Evolutionary conservation across 2,113 vertebrate genomes (phyloP).

Genomic region (Raja brachyura): DNA sequence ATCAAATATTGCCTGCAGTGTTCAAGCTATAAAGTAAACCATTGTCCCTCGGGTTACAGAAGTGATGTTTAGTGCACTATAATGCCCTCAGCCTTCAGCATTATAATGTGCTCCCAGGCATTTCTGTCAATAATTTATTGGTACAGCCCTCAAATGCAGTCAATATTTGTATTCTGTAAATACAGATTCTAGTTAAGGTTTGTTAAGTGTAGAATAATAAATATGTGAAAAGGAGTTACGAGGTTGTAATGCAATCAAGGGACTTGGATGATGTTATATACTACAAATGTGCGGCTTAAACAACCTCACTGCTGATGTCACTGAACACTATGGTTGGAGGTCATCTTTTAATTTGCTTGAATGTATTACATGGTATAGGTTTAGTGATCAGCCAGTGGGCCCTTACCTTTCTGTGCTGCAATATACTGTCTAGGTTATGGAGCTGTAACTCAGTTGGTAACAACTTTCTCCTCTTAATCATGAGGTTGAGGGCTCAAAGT

Average conservation of each 20-base stretch:
- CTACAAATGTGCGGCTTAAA: conserved; percentile 2
- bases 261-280: conserved; percentile 15
- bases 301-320: neutral
- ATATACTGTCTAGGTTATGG: neutral
- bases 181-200: conserved; percentile 37
- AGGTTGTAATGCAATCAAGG: conserved; percentile 37
- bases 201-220: conserved; percentile 37
- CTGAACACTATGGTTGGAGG: neutral
- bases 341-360: neutral
- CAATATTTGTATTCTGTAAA: conserved; percentile 37
- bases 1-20: conserved; percentile 36
- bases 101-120: conserved; percentile 36
- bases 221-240: conserved; percentile 31
- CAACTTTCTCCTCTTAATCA: neutral
- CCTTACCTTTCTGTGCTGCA: neutral
- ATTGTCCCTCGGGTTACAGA: conserved; percentile 34
- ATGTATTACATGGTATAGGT: neutral
- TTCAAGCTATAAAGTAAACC: conserved; percentile 35
- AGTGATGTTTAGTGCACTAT: conserved; percentile 36
- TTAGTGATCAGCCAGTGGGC: neutral
- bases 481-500: neutral
- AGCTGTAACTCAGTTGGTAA: neutral
- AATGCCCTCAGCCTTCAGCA: conserved; percentile 36
- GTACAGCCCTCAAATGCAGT: conserved; percentile 33
- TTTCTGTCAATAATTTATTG: conserved; percentile 37